Base-by-base conservation (phyloP, 1,140 invertebrate species). In the Meloidogyne exigua region DNA sequence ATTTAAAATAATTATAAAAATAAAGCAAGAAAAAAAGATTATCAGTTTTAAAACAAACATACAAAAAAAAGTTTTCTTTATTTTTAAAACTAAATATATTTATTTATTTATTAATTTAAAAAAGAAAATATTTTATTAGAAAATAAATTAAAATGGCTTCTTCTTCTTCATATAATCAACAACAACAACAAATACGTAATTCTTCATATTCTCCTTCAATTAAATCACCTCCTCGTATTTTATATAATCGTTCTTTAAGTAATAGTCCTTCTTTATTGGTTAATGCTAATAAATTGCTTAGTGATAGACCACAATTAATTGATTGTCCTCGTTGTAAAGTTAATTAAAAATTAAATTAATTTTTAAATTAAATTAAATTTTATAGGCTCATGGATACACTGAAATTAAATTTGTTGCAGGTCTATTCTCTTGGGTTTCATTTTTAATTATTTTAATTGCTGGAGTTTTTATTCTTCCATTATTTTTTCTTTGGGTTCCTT, bases 401-500 rank as follows among this genome's bases (percentile, higher is more conserved):
- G 82, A 84, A 75, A 32, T 84, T 23, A 71, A 72, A 42, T 70
- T 64, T 26, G 75, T 76, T 36, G 42, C 57, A n/a, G 75, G 75
- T n/a, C 42, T 76, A 10, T 76, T 76, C n/a, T 44, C 75, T 44
- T 76, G 75, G 75, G 18, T 84, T 36, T 68, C 79, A 26, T 84
- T 84, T 75, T 72, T 84, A 28, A 78, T 84, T 23, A 68, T 84
- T 42, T 75, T 84, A n/a, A 77, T 84, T 49, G 63, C 62, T 49
- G 83, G 81, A 18, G 57, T 84, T 65, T 70, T 78, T 66, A 78
- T 84, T 25, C 71, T 84, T 18, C 83, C 83, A 32, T 76, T 84
- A n/a, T 84, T 84, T 76, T 80, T 85, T 76, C 76, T 84, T 23
- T 84, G 83, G 83, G 83, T 84, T 18, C 83, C 83, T 5, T 84